Base-by-base conservation (phyloP, 2,113 vertebrate species). In the Phalacrocorax brasilianus region DNA sequence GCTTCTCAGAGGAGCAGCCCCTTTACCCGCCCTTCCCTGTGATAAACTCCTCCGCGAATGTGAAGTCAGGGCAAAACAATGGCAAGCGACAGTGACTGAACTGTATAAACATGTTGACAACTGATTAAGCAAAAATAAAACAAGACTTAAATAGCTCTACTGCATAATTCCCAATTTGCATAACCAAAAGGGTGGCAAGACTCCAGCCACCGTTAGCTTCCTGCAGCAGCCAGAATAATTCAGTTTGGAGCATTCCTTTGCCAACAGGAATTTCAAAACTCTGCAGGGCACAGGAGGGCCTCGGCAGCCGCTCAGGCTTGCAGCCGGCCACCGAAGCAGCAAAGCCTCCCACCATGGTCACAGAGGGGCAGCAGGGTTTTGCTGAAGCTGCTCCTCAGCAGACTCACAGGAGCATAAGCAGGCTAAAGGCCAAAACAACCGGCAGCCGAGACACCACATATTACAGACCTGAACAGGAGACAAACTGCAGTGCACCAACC, bases 71-170 rank as follows among this genome's bases (percentile, higher is more conserved):
- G 89, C 71, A 90, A 91, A 96, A 94, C 95, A 94, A 95, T 72
- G 86, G 68, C 85, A 90, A 95, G 77, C 81, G 94, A 95, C 88
- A 93, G 94, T 83, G 88, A 72, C 90, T 95, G 93, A 91, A 85
- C 92, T 95, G 88, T 93, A 92, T 81, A 96, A 98, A 96, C 91
- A 97, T 70, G 78, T 67, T 96, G 94, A 98, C 95, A 96, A 97
- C 92, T 79, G 88, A 96, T 97, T 97, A 95, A 96, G 90, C 93
- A 95, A 97, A 96, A 98, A 96, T 95, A 97, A 97, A 97, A 91
- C 65, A 95, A 85, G 91, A 97, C 94, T 97, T 74, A 92, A 95
- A 95, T 92, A 96, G 73, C 95, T 80, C 71, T 94, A 97, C 94
- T 96, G 93, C 94, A 94, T 97, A 94, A 97, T 96, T 97, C 93